These are phyloP conservation scores for Aleadryas rufinucha DNA, from an alignment of 2,113 vertebrate species.

Conservation along the genomic window DNA sequence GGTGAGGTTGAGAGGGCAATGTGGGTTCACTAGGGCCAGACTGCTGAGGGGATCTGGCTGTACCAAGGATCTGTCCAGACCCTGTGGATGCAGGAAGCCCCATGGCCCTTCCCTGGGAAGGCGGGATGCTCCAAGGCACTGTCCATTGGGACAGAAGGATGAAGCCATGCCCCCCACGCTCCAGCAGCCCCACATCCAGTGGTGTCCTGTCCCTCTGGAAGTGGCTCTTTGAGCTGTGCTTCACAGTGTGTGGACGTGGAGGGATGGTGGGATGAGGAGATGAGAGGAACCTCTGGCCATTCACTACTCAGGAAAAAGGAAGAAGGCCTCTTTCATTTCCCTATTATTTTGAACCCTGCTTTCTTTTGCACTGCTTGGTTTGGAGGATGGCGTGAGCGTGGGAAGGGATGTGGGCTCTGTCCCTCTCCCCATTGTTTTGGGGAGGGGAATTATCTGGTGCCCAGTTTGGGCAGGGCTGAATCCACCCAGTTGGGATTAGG, in stretches of 20 bases:
- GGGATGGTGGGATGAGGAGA: not conserved
- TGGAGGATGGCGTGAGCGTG: rapidly evolving
- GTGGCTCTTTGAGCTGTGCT: not conserved
- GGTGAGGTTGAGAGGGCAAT: not conserved
- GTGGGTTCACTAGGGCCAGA: rapidly evolving
- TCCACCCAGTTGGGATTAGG: not conserved
- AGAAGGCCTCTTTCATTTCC: not conserved
- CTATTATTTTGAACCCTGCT: not conserved
- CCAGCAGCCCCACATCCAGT: rapidly evolving
- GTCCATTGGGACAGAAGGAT: not conserved
- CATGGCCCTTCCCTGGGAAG: rapidly evolving
- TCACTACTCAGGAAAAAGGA: not conserved
- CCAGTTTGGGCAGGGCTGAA: not conserved
- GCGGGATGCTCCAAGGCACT: not conserved
- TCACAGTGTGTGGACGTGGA: rapidly evolving
- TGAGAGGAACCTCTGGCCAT: not conserved
- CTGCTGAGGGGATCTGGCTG: not conserved
- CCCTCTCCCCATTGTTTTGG: not conserved
- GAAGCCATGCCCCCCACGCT: rapidly evolving
- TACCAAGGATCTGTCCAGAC: not conserved
- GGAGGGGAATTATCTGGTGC: not conserved
- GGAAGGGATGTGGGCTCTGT: not conserved
- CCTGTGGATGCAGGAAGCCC: too few species aligned
- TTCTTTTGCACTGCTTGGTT: not conserved
- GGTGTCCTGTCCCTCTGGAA: not conserved